Conservation (phyloP, 1,140 invertebrate species). For the Brachionus plicatilis region DNA sequence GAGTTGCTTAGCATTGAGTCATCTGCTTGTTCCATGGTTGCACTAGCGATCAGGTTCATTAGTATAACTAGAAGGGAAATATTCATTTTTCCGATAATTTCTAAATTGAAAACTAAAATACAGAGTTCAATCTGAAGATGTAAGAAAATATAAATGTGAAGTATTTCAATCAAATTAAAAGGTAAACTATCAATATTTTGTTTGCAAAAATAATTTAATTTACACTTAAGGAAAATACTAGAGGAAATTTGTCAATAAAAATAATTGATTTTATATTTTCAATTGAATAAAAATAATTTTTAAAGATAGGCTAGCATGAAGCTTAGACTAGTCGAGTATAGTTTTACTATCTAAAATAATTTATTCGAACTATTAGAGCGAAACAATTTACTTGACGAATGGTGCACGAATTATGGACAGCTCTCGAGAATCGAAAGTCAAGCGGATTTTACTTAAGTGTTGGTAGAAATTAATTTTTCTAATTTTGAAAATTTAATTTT, state of each 20-base stretch:
- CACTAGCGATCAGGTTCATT: neutral
- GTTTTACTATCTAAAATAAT: neutral
- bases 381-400: neutral
- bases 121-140: neutral
- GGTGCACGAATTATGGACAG: neutral
- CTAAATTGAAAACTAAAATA: neutral
- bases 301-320: neutral
- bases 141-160: neutral
- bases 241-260: neutral
- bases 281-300: neutral
- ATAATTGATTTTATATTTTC: neutral
- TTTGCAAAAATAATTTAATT: neutral
- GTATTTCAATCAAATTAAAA: neutral
- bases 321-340: neutral
- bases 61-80: neutral
- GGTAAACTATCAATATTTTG: neutral
- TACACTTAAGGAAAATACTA: neutral
- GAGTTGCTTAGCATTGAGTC: neutral
- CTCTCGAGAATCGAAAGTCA: neutral
- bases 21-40: neutral
- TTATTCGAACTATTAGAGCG: neutral
- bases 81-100: neutral
- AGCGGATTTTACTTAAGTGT: neutral
- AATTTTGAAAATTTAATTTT: too few relatives aligned
- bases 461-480: neutral